phyloP scores from a whole-genome alignment of 2,113 vertebrate genomes.

The Gavialis gangeticus region DNA sequence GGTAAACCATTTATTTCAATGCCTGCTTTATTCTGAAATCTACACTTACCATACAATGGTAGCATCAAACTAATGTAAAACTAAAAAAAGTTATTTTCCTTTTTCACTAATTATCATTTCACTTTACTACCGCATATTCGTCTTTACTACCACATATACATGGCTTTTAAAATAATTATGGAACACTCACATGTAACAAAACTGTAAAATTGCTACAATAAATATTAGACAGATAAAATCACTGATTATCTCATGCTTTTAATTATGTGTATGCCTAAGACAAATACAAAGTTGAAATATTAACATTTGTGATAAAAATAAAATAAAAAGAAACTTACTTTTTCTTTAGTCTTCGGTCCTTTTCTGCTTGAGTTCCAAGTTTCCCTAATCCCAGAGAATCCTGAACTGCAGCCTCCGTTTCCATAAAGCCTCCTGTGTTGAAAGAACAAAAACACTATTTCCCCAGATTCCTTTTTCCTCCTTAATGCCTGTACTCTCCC shows the following conservation, averaged over 20 bases:
- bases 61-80: not conserved
- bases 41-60: not conserved
- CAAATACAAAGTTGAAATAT: not conserved
- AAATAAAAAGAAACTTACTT: constrained; percentile 86
- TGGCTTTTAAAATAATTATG: not conserved
- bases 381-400: constrained; percentile 92
- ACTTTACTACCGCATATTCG: not conserved
- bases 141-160: not conserved
- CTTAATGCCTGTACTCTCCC: not conserved
- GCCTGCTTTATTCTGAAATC: not conserved
- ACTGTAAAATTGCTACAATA: accelerated
- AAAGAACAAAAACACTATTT: constrained; percentile 14
- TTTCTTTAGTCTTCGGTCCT: constrained; percentile 97
- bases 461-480: not conserved
- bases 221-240: not conserved
- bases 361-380: constrained; percentile 97
- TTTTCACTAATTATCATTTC: not conserved
- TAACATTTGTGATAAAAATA: not conserved
- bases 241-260: not conserved
- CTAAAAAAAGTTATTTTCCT: not conserved
- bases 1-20: constrained; percentile 1
- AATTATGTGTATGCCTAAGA: not conserved
- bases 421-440: constrained; percentile 88
- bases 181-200: not conserved
- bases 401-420: constrained; percentile 90